Conservation (phyloP, 2,797 vertebrate genomes). For the Babyrousa celebensis region DNA sequence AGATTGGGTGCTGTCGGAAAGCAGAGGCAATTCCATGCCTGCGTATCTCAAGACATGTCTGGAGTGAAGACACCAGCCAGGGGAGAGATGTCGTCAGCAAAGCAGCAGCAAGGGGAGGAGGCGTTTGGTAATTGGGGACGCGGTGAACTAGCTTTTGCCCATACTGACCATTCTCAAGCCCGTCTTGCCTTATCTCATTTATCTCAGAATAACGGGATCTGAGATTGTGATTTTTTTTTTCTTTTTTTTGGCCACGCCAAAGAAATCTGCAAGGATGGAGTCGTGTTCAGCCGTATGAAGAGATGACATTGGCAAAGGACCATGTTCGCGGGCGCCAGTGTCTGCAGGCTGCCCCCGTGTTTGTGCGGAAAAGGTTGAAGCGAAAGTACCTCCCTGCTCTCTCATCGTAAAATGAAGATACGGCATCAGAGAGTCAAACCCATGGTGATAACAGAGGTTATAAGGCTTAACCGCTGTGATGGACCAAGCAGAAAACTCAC, state of each 20-base stretch:
- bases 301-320: neutral
- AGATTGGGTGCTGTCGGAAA: neutral
- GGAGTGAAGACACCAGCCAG: neutral
- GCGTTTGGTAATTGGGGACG: no score
- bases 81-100: fast-evolving
- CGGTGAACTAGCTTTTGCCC: fast-evolving
- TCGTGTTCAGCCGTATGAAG: fast-evolving
- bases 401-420: neutral
- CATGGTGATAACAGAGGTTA: neutral
- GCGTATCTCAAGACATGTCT: neutral
- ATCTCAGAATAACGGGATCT: neutral
- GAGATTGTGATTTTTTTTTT: neutral
- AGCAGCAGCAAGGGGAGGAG: no score
- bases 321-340: neutral
- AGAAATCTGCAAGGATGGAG: neutral
- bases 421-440: neutral
- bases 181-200: neutral
- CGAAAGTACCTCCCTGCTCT: neutral
- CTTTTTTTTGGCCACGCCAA: neutral
- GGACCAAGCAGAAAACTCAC: neutral
- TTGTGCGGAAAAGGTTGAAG: neutral
- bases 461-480: fast-evolving
- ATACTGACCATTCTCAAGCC: neutral
- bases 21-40: neutral
- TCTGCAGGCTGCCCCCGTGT: neutral